Conservation (phyloP, 2,113 vertebrate species). For the Ramphastos sulfuratus region DNA sequence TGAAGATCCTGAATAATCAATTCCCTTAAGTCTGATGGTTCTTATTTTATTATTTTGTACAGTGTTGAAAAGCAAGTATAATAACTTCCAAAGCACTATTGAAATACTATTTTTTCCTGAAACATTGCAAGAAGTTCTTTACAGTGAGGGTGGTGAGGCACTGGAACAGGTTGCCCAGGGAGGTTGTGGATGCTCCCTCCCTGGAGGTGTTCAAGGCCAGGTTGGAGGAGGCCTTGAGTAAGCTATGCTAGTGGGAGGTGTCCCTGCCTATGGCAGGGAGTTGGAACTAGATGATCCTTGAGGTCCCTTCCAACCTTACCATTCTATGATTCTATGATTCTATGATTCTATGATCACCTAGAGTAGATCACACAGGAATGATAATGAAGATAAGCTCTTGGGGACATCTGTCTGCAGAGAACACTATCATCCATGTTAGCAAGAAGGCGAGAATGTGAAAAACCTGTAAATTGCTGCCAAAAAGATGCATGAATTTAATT, state of each 20-base stretch:
- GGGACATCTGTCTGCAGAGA: not conserved
- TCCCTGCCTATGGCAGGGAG: no score
- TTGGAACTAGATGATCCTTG: no score
- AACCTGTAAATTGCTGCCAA: not conserved
- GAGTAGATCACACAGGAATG: no score
- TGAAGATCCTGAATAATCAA: not conserved
- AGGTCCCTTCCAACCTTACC: no score
- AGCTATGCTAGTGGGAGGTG: no score
- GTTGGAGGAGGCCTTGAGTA: no score
- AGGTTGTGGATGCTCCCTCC: no score
- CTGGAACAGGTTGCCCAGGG: no score
- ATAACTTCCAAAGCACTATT: not conserved
- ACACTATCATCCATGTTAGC: not conserved
- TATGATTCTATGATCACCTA: no score
- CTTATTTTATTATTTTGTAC: not conserved
- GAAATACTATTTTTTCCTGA: not conserved
- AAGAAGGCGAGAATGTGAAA: not conserved
- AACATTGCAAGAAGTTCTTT: not conserved
- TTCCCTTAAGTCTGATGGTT: not conserved
- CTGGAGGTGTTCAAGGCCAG: no score
- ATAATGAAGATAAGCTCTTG: not conserved
- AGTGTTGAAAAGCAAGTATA: not conserved
- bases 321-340: no score
- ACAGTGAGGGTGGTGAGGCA: no score
- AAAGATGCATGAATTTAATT: not conserved